Conservation (phyloP, 2,888 invertebrate species). For the Philaethria dido region DNA sequence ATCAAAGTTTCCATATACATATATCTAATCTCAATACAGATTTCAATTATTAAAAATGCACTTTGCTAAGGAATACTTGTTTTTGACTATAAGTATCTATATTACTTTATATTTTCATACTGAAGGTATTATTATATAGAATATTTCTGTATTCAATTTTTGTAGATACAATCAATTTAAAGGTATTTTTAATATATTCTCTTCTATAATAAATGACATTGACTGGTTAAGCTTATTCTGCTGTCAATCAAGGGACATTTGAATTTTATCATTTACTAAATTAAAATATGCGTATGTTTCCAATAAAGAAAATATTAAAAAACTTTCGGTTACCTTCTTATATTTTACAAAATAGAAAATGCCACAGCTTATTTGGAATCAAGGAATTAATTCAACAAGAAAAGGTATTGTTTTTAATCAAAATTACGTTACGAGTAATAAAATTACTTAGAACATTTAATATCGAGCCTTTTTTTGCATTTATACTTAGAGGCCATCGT, state of each 20-base stretch:
- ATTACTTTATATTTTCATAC: too few relatives aligned
- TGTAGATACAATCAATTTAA: background rate
- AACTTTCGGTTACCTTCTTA: background rate
- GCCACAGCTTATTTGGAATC: slow-evolving; percentile 68
- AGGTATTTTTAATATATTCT: background rate
- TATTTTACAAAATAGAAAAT: slow-evolving; percentile 49
- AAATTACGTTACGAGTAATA: too few relatives aligned
- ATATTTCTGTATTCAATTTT: too few relatives aligned
- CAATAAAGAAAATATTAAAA: background rate
- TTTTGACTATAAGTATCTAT: too few relatives aligned
- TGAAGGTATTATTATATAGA: too few relatives aligned
- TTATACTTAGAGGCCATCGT: too few relatives aligned
- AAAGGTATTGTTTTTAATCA: slow-evolving; percentile 54
- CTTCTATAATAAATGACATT: background rate
- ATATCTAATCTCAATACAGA: too few relatives aligned
- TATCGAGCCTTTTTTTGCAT: too few relatives aligned
- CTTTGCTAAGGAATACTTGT: too few relatives aligned
- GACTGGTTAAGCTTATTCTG: background rate
- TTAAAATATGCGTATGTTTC: background rate
- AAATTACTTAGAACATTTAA: too few relatives aligned
- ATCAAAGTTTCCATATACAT: too few relatives aligned
- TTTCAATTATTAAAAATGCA: too few relatives aligned
- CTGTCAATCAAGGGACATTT: background rate
- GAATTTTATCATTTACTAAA: background rate
- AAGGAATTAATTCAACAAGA: slow-evolving; percentile 65